phyloP scores from a whole-genome alignment of 2,113 vertebrate genomes.

The Bubo bubo region DNA sequence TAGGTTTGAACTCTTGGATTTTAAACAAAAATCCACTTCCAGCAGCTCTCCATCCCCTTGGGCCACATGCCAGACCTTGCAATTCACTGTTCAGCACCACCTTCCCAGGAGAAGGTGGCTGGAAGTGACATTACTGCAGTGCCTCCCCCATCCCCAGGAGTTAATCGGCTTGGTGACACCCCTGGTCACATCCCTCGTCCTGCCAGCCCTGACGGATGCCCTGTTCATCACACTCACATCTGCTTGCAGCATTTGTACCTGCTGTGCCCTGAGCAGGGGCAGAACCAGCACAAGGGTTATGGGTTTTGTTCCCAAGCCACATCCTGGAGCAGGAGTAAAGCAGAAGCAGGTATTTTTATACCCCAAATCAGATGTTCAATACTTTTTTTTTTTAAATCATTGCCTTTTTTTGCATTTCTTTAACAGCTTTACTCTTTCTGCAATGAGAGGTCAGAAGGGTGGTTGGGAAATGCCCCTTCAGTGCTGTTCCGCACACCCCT shows the following conservation, averaged over 20 bases:
- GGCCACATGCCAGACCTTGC: not conserved
- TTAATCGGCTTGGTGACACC: not conserved
- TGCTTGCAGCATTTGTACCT: not conserved
- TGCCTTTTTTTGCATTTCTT: not conserved
- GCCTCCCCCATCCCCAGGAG: not conserved
- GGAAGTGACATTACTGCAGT: not conserved
- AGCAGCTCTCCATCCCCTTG: not conserved
- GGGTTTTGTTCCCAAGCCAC: not conserved
- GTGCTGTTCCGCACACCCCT: not conserved
- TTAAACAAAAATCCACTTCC: not conserved
- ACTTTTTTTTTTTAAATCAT: not conserved
- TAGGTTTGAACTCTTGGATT: not conserved
- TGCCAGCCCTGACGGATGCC: not conserved
- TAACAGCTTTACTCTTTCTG: not conserved
- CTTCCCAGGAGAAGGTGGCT: not conserved
- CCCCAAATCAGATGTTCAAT: not conserved
- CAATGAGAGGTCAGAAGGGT: not conserved
- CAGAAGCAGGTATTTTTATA: not conserved
- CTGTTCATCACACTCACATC: not conserved
- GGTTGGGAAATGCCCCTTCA: not conserved
- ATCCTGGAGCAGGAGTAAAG: not conserved
- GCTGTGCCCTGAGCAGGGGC: not conserved
- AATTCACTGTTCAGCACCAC: not conserved
- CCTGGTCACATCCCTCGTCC: not conserved
- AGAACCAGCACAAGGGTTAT: accelerated